These are phyloP conservation scores for Furcifer pardalis DNA, from an alignment of 2,797 vertebrate species.

Conservation along the genomic window DNA sequence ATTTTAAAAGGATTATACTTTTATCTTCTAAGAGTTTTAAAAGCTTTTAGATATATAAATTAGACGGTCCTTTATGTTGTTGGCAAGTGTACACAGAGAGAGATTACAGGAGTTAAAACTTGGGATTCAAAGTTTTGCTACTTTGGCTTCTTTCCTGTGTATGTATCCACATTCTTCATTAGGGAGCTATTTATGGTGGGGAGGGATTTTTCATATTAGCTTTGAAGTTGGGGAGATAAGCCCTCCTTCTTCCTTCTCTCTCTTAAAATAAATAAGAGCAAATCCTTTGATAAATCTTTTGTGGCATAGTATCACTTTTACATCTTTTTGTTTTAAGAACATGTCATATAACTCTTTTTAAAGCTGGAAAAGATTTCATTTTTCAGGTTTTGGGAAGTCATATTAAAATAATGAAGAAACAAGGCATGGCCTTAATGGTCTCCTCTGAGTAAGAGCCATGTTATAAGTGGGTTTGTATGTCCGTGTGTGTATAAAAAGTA, in stretches of 20 bases:
- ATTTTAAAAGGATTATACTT: constrained; percentile 16
- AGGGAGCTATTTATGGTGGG: constrained; percentile 5
- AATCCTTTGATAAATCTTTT: constrained; percentile 15
- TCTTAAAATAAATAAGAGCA: background rate
- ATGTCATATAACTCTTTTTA: constrained; percentile 19
- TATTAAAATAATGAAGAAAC: background rate
- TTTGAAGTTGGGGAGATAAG: background rate
- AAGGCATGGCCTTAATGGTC: background rate
- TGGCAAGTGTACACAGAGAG: constrained; percentile 24
- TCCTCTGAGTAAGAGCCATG: background rate
- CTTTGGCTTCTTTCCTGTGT: background rate
- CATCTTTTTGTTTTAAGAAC: constrained; percentile 9
- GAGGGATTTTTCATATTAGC: constrained; percentile 8
- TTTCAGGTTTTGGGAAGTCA: background rate
- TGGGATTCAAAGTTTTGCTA: constrained; percentile 9
- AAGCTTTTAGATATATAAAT: constrained; percentile 43
- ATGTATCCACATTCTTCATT: constrained; percentile 12
- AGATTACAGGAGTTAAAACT: constrained; percentile 25
- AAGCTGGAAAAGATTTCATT: background rate
- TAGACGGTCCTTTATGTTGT: constrained; percentile 23
- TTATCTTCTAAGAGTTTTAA: constrained; percentile 32
- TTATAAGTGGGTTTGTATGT: background rate
- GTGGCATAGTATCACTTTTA: background rate
- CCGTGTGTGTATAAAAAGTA: background rate
- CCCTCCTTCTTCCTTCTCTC: background rate